Conservation (phyloP, 2,797 vertebrate genomes). For the Eulemur albifrons region DNA sequence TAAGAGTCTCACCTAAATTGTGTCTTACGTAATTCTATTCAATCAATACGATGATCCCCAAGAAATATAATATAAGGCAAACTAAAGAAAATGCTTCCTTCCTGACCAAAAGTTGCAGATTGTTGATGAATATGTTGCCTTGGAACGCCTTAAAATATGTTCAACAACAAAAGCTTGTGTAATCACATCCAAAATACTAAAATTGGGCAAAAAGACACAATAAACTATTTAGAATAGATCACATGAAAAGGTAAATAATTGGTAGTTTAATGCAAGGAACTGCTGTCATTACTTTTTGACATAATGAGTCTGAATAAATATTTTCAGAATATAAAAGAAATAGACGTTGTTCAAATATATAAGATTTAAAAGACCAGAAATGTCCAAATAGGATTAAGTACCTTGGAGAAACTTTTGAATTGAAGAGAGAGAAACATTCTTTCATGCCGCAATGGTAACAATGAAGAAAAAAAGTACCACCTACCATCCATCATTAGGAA, state of each 20-base stretch:
- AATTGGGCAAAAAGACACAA: neutral
- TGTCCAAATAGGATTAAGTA: neutral
- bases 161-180: neutral
- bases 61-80: neutral
- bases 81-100: neutral
- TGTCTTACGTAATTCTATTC: neutral
- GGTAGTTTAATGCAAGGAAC: neutral
- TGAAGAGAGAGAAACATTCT: neutral
- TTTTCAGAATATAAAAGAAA: neutral
- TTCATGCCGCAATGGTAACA: neutral
- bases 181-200: neutral
- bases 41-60: neutral
- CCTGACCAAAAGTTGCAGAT: neutral
- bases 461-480: neutral
- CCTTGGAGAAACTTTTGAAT: slow-evolving; percentile 20
- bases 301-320: neutral
- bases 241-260: neutral
- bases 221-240: neutral
- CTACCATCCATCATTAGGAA: neutral
- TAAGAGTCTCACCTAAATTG: neutral
- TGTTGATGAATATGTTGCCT: neutral
- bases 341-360: neutral
- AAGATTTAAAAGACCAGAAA: neutral
- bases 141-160: slow-evolving; percentile 3
- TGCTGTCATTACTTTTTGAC: neutral